phyloP scores from a whole-genome alignment of 2,113 vertebrate genomes.

The Rhinichthys klamathensis region DNA sequence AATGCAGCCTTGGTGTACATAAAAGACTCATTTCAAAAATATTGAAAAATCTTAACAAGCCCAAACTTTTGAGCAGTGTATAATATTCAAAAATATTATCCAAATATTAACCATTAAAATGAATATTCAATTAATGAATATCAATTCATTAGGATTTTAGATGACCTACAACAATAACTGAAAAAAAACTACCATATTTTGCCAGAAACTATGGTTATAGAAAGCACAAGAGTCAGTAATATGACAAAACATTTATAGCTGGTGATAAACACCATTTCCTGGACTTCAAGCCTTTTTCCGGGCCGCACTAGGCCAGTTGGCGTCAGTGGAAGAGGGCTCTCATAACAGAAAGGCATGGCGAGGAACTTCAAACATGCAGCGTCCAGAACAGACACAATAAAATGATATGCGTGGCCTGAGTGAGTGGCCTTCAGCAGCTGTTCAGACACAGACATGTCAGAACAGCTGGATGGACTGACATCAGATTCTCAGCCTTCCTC shows the following conservation, averaged over 20 bases:
- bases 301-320: conserved; percentile 27
- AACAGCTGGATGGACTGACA: conserved; percentile 54
- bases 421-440: conserved; percentile 54
- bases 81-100: too few species aligned
- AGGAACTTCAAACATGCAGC: conserved; percentile 51
- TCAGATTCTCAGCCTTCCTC: conserved; percentile 53
- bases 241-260: conserved; percentile 17
- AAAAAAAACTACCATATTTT: not conserved
- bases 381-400: conserved; percentile 58
- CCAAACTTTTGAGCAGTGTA: not conserved
- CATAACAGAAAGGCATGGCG: conserved; percentile 14
- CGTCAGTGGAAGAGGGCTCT: conserved; percentile 22
- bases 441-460: conserved; percentile 50
- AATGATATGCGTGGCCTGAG: conserved; percentile 51
- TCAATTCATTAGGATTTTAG: not conserved
- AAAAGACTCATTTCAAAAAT: not conserved
- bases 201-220: not conserved
- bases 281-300: conserved; percentile 21
- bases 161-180: not conserved
- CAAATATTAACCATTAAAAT: too few species aligned
- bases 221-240: conserved; percentile 9
- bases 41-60: not conserved
- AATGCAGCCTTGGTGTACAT: not conserved
- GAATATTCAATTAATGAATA: not conserved
- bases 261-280: not conserved